Evolutionary conservation across 2,113 vertebrate species (phyloP).

Genomic region (Notothenia coriiceps): DNA sequence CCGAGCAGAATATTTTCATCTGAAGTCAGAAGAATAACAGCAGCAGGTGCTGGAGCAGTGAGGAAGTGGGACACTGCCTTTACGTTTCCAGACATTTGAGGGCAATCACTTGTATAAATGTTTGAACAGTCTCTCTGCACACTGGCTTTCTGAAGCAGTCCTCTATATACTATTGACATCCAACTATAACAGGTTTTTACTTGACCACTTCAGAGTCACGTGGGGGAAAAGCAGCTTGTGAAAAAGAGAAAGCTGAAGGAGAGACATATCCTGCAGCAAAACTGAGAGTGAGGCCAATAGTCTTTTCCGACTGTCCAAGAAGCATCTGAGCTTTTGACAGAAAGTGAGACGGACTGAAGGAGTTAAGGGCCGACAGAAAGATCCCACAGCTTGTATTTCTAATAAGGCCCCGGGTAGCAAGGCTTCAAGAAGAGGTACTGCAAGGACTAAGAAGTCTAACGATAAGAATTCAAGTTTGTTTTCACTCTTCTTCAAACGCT

Average conservation of each 20-base stretch:
- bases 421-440: constrained; percentile 3
- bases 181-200: constrained; percentile 20
- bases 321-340: constrained; percentile 40
- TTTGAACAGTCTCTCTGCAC: constrained; percentile 68
- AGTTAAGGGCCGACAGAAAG: constrained; percentile 36
- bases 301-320: constrained; percentile 4
- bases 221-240: not conserved
- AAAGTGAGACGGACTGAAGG: constrained; percentile 21
- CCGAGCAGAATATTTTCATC: constrained; percentile 15
- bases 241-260: not conserved
- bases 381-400: constrained; percentile 59
- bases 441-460: constrained; percentile 13
- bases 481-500: not conserved
- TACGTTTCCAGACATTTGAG: constrained; percentile 44
- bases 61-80: constrained; percentile 20
- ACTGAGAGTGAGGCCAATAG: not conserved
- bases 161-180: constrained; percentile 15
- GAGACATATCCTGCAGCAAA: constrained; percentile 2
- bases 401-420: constrained; percentile 39
- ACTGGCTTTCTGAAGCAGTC: constrained; percentile 33
- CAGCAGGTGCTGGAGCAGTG: constrained; percentile 54
- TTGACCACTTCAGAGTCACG: not conserved
- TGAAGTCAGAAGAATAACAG: constrained; percentile 32
- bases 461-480: constrained; percentile 2
- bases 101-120: constrained; percentile 63